phyloP scores from a whole-genome alignment of 2,113 vertebrate genomes.

The Poeciliopsis occidentalis region DNA sequence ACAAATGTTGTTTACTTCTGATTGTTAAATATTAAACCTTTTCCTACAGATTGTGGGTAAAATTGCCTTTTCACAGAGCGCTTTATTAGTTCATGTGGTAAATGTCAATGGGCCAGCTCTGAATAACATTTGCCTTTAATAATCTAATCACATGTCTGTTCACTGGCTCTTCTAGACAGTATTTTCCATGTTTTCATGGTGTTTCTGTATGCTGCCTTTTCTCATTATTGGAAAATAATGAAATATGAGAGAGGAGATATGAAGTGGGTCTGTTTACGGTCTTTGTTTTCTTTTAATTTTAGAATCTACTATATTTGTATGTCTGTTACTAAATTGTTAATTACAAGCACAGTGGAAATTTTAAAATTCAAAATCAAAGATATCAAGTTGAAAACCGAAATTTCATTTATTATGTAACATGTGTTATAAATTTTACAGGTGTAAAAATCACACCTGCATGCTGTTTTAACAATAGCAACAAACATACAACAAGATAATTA shows the following conservation, averaged over 20 bases:
- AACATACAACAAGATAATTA: no score
- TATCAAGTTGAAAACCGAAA: no score
- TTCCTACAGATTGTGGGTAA: slow-evolving; percentile 13
- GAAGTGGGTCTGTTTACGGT: neutral
- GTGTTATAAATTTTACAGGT: no score
- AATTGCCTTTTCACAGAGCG: neutral
- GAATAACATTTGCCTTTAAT: neutral
- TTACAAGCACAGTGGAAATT: no score
- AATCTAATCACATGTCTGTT: slow-evolving; percentile 9
- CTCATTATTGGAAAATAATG: slow-evolving; percentile 31
- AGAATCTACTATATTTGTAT: neutral
- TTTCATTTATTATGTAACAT: no score
- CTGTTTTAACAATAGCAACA: no score
- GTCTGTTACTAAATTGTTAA: no score
- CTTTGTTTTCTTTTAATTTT: slow-evolving; percentile 8
- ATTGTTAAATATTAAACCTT: slow-evolving; percentile 10
- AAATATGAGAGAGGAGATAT: slow-evolving; percentile 5
- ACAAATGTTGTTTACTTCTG: slow-evolving; percentile 30
- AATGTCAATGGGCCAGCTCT: neutral
- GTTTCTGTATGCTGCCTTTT: slow-evolving; percentile 23
- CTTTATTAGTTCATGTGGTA: neutral
- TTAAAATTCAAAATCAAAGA: no score
- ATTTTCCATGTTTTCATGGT: slow-evolving; percentile 14
- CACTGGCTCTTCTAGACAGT: neutral
- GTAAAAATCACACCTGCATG: no score